Conservation (phyloP, 2,113 vertebrate species). For the Phalacrocorax pelagicus region DNA sequence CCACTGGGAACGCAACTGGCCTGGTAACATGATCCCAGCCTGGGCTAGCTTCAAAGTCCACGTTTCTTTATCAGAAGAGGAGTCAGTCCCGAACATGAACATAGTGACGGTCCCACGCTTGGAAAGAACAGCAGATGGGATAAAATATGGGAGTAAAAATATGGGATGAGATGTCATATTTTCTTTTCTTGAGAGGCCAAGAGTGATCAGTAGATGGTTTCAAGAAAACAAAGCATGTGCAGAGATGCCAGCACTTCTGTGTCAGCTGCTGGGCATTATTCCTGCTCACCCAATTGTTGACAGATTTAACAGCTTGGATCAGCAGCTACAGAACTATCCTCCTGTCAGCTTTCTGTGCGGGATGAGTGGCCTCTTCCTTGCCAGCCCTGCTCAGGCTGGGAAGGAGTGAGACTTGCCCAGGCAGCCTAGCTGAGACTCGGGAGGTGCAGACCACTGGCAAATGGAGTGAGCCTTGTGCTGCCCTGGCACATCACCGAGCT, state of each 20-base stretch:
- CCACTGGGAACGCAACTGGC: slow-evolving; percentile 23
- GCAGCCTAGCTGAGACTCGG: neutral
- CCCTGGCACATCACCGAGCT: neutral
- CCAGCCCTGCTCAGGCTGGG: neutral
- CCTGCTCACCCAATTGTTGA: neutral
- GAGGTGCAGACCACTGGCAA: neutral
- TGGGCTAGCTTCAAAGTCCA: slow-evolving; percentile 16
- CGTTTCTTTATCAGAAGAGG: neutral
- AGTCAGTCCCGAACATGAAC: neutral
- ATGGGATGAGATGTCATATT: neutral
- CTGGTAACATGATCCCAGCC: slow-evolving; percentile 3
- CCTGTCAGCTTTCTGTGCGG: neutral
- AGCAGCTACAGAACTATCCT: neutral
- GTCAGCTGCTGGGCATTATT: neutral
- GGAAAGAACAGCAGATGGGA: neutral
- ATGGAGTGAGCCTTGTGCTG: neutral
- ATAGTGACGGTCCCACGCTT: neutral
- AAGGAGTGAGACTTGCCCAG: too few relatives aligned
- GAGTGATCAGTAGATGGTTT: neutral
- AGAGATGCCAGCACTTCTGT: neutral
- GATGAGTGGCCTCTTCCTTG: neutral
- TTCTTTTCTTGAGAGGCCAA: neutral
- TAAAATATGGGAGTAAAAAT: neutral
- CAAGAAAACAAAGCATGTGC: neutral
- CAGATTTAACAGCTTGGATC: neutral